Base-by-base conservation (phyloP, 2,888 invertebrate species). In the Eurytoma californica region DNA sequence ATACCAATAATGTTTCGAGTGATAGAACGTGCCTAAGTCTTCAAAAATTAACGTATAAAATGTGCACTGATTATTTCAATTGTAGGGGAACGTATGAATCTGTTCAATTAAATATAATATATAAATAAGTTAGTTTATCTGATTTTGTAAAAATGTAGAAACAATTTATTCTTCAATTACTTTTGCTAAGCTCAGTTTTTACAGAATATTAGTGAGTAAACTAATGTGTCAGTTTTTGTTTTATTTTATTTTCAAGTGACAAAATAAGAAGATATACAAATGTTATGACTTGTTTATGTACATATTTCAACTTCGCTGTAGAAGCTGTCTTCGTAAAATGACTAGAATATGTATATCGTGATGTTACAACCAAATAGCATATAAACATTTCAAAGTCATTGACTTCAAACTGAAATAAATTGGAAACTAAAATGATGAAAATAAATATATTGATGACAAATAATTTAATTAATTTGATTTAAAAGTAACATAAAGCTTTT, bases 1-100 rank as follows among this genome's bases (percentile, higher is more conserved):
- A 7, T 39, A 39, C 9, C 30, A n/a, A 72, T 72, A 72, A 28
- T 28, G 47, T 63, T 72, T 73, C 73, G 69, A 69, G 79, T 79
- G 79, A 74, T 79, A 79, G 79, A 79, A 79, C 69, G 79, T 79
- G 79, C 73, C 73, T 70, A 70, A 75, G 51, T 65, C 65, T 79
- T 75, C 55, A 58, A 60, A 63, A 73, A 51, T 51, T n/a, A 69
- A 79, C 30, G 70, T 39, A 39, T 39, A 67, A n/a, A 55, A 39
- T 65, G 47, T 47, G 53, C 39, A 55, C 39, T 57, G 5, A n/a
- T 16, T 18, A 30, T 30, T 61, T n/a, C 30, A 3, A 30, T 16
- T 9, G 16, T 14, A 30, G 9, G 24, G 3, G 3, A 30, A 61
- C 9, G 30, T 16, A 9, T 61, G 2, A 2, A 61, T 28, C 16